Evolutionary conservation across 2,888 invertebrate genomes (phyloP), one percentile per base, ranked within the genome.

Genomic region (Cinara cedri): DNA sequence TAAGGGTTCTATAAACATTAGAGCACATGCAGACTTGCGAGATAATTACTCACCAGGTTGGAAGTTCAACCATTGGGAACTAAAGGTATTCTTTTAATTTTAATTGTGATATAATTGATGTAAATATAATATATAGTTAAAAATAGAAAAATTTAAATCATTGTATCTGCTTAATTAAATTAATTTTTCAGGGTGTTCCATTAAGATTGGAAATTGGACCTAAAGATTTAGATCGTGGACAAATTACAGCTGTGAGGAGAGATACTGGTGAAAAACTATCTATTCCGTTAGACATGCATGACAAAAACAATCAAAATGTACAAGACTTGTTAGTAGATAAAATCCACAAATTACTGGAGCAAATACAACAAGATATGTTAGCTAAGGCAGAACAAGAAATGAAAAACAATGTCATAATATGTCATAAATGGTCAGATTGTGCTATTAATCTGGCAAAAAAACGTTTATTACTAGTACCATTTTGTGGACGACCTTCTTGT

Each of bases 1-100:
- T 34, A 34, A 34, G 34, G 3, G 3, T 44, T 87, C 86, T 0
- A 89, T 87, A 0, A 92, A 90, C 0, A 86, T 99, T 11, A 89
- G 93, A 81, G 92, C 92, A 0, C 92, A 94, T 83, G 93, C 93
- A 10, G 99, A 99, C 86, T 91, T 92, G 82, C 89, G 98, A 76
- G 95, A 95, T 84, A 97, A 98, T 86, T 97, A 98, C 85, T 97
- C 98, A 16, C 98, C 98, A 0, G 99, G 98, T 0, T 99, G 99
- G 99, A 99, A 99, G 87, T 98, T 96, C 86, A 97, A 97, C 85
- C 95, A 97, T 85, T 97, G 97, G 97, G 97, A 97, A 85, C 87
- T 97, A 51, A 97, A 97, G 89, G 92, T 91, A 85, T 6, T n/a
- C n/a, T n/a, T n/a, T 70, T 51, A 46, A 1, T 66, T 24, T 66